Percentiles rank a stretch among this genome's conserved stretches.
phyloP scores from a whole-genome alignment of 2,113 vertebrate genomes.

The Spilogale gracilis region DNA sequence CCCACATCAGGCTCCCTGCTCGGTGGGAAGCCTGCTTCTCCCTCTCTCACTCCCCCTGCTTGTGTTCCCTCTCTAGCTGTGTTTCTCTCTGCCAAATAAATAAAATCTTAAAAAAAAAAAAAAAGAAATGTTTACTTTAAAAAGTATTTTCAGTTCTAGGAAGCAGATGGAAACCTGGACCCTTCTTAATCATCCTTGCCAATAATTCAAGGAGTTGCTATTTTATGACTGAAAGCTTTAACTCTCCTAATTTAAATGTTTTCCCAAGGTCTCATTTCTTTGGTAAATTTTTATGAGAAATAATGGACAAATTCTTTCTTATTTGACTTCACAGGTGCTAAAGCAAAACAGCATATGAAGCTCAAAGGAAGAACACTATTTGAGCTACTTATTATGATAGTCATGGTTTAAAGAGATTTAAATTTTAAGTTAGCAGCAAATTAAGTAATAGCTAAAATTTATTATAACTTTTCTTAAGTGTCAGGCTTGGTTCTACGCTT shows the following conservation, averaged over 20 bases:
- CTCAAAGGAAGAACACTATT: neutral
- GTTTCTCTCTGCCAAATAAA: too few species aligned
- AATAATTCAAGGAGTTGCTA: neutral
- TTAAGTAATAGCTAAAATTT: constrained; percentile 5
- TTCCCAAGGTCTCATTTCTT: neutral
- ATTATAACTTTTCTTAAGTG: neutral
- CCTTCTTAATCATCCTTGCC: neutral
- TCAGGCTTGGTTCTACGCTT: neutral
- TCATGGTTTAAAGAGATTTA: constrained; percentile 38
- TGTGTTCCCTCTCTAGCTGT: too few species aligned
- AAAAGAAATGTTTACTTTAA: neutral
- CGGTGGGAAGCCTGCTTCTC: too few species aligned
- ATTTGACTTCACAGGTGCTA: neutral
- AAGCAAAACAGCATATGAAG: neutral
- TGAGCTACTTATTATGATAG: neutral
- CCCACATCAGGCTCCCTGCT: too few species aligned
- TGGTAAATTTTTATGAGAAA: constrained; percentile 13
- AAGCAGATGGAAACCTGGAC: neutral
- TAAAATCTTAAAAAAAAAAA: too few species aligned
- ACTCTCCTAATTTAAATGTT: neutral
- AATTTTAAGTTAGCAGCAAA: constrained; percentile 5
- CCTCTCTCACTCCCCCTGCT: too few species aligned
- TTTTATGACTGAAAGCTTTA: neutral
- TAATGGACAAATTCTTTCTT: neutral
- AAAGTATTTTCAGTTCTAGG: neutral